A percentile compares a stretch with the other conserved stretches of the same genome.
Evolutionary conservation across 1,140 invertebrate genomes (phyloP).

Genomic region (Uloborus diversus): DNA sequence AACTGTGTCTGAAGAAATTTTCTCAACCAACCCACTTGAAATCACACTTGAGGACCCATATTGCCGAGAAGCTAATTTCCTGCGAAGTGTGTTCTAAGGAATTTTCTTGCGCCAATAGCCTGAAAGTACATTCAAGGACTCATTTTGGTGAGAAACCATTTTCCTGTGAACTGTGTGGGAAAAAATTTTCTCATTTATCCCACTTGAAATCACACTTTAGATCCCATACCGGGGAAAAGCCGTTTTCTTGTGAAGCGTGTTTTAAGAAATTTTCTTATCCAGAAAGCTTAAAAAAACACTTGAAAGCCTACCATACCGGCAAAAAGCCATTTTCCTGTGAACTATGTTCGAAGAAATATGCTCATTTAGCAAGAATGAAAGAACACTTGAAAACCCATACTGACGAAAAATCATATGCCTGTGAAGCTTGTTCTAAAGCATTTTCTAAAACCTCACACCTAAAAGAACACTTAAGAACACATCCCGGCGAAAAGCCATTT

Average conservation of each 20-base stretch:
- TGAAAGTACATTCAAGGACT: not conserved
- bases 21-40: not conserved
- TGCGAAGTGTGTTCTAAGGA: not conserved
- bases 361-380: not conserved
- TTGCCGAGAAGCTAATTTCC: not conserved
- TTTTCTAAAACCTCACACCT: not conserved
- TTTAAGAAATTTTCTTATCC: not conserved
- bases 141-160: not conserved
- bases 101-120: not conserved
- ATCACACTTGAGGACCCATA: not conserved
- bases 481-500: not conserved
- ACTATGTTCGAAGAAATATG: not conserved
- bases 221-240: not conserved
- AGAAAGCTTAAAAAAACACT: not conserved
- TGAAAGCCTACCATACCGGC: not conserved
- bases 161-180: not conserved
- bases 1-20: not conserved
- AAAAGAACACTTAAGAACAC: not conserved
- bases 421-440: not conserved
- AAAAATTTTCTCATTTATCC: not conserved
- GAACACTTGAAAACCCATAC: not conserved
- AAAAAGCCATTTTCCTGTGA: not conserved
- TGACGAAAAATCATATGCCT: not conserved
- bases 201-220: not conserved
- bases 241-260: not conserved